These are phyloP conservation scores for Oreonectes daqikongensis DNA, from an alignment of 2,797 vertebrate genomes.

Conservation along the genomic window DNA sequence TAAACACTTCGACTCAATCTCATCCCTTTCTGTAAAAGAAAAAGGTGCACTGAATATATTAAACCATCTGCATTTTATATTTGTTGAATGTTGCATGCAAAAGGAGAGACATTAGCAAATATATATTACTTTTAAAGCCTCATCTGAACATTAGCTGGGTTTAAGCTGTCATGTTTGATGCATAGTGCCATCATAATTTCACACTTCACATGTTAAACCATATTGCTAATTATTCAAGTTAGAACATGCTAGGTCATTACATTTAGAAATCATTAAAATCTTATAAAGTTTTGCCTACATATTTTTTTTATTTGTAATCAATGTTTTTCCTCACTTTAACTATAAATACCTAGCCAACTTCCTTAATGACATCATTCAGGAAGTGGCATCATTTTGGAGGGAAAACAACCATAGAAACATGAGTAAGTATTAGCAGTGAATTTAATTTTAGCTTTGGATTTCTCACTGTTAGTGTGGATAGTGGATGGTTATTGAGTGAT, in stretches of 20 bases:
- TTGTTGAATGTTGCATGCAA: background rate
- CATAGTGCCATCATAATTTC: background rate
- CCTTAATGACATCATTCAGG: too few species aligned
- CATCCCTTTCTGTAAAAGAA: background rate
- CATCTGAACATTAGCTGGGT: slow-evolving; percentile 5
- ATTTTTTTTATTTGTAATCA: too few species aligned
- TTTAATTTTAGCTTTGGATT: background rate
- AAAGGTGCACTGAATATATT: background rate
- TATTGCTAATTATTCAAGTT: slow-evolving; percentile 1
- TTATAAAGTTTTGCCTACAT: too few species aligned
- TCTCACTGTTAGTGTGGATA: too few species aligned
- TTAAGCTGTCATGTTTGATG: slow-evolving; percentile 12
- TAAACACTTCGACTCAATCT: background rate
- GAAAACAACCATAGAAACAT: background rate
- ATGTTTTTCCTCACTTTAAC: too few species aligned
- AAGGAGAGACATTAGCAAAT: background rate
- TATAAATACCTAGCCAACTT: too few species aligned
- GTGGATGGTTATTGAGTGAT: too few species aligned
- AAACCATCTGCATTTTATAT: background rate
- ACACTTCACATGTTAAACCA: background rate
- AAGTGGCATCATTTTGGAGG: background rate
- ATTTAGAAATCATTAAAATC: too few species aligned
- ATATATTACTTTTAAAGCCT: background rate
- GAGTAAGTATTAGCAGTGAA: slow-evolving; percentile 8
- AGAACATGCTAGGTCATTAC: too few species aligned